These are phyloP conservation scores for Anguilla japonica DNA, from an alignment of 2,113 vertebrate genomes.

Conservation along the genomic window DNA sequence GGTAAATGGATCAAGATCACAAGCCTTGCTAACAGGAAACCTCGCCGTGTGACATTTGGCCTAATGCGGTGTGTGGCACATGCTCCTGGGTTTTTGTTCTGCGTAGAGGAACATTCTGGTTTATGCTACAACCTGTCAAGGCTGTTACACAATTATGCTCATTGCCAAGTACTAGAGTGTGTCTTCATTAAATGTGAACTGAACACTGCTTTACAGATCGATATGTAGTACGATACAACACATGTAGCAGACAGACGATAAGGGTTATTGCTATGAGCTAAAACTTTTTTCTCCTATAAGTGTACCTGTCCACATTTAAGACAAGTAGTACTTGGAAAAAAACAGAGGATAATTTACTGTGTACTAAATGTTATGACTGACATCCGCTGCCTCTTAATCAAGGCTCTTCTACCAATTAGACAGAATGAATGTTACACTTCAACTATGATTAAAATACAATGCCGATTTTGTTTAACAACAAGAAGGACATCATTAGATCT, in stretches of 20 bases:
- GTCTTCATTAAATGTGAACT: neutral
- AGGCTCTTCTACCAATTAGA: no score
- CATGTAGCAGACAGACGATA: neutral
- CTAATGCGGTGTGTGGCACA: neutral
- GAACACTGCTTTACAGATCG: neutral
- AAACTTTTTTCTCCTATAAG: neutral
- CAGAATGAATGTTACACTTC: no score
- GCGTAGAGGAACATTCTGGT: neutral
- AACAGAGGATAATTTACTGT: neutral
- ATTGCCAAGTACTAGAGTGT: neutral
- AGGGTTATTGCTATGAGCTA: neutral
- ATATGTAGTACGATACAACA: neutral
- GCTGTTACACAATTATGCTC: neutral
- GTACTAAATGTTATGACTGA: no score
- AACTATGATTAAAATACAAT: no score
- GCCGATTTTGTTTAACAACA: no score
- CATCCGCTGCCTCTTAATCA: no score
- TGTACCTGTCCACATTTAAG: neutral
- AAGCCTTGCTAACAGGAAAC: neutral
- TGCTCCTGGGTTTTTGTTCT: neutral
- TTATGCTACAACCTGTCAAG: neutral
- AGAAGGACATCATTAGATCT: no score
- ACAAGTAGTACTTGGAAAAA: neutral
- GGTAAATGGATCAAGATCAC: neutral
- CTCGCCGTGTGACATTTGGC: neutral